Evolutionary conservation across 2,888 invertebrate genomes (phyloP), one percentile per base, ranked within the genome.

Genomic region (Campopleginae sp.): DNA sequence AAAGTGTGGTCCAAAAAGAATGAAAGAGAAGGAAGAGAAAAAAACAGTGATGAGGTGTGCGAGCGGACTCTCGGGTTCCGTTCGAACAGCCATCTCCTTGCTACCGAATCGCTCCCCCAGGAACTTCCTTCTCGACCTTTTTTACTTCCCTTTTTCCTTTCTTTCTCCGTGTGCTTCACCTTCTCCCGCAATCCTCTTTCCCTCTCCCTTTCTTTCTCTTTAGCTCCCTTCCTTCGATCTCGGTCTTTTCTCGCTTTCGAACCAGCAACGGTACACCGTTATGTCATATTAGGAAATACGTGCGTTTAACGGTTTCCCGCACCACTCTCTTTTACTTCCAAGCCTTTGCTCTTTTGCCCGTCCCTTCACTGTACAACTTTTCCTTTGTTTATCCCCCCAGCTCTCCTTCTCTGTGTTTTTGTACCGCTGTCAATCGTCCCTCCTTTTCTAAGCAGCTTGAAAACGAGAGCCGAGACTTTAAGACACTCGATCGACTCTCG

Each of bases 241-340:
- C 17, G 27, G 78, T 78, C 68, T 71, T 86, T 81, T 86, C 82
- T 85, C 86, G 86, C 84, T 82, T 85, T 84, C 85, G 82, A 83
- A 86, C n/a, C n/a, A n/a, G 84, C 76, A 90, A 89, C 87, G 87
- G 87, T 88, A 87, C 86, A 91, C 93, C 93, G 93, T 93, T 93
- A 93, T 92, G 92, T 92, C 93, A 93, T 92, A 93, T 93, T 93
- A 93, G 92, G 92, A 92, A 91, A 92, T 91, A 90, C 90, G 88
- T 90, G 87, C 89, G 89, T 90, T 93, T 93, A 93, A 93, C 93
- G 93, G 92, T 91, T 88, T 88, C 88, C 89, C 85, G 38, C 38
- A n/a, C n/a, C 54, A 46, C 86, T 81, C 84, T 77, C 84, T 86
- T 86, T 27, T 74, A 78, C 46, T 65, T 31, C 27, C 3, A 58